Evolutionary conservation across 2,888 invertebrate genomes (phyloP), one percentile per base, ranked within the genome.

Genomic region (Drosophila leonis): DNA sequence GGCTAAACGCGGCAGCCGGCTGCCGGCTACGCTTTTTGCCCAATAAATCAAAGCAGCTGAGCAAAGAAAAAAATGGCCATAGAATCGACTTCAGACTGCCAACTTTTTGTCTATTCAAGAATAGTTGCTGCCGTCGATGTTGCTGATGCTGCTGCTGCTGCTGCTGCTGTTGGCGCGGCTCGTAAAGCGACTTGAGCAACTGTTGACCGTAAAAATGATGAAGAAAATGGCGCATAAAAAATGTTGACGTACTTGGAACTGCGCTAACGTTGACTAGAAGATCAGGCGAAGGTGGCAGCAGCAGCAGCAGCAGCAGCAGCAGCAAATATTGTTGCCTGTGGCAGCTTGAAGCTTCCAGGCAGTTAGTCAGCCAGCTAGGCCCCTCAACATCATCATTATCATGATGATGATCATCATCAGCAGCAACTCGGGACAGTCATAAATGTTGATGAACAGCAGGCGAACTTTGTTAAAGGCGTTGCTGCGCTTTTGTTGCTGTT

Each of bases 401-500:
- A 59, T 37, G 13, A 42, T 57, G 41, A 35, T 52, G 33, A 42
- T 42, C 59, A n/a, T 18, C 7, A 31, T 48, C 31, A 31, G 33
- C 41, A n/a, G 15, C 49, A 64, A 29, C 62, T 74, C 69, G 60
- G 74, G 66, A 76, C 66, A 87, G 87, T 87, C 89, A 84, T 88
- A 89, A 88, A 86, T 88, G 86, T 87, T 87, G 84, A 88, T 86
- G 89, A 89, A 84, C 86, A 84, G 89, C 85, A 82, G 88, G 84
- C 87, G 77, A 88, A 88, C 80, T 85, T 81, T 87, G 85, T 88
- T 73, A 85, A 82, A 88, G 83, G 88, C 83, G 88, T 85, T 84
- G 73, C 88, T 80, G 77, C 67, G 73, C 83, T 82, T 84, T 83
- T 83, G 88, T 82, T 88, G 80, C 61, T 68, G 83, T 68, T 49